Base-by-base conservation (phyloP, 1,140 invertebrate species). In the Drosophila nebulosa region DNA sequence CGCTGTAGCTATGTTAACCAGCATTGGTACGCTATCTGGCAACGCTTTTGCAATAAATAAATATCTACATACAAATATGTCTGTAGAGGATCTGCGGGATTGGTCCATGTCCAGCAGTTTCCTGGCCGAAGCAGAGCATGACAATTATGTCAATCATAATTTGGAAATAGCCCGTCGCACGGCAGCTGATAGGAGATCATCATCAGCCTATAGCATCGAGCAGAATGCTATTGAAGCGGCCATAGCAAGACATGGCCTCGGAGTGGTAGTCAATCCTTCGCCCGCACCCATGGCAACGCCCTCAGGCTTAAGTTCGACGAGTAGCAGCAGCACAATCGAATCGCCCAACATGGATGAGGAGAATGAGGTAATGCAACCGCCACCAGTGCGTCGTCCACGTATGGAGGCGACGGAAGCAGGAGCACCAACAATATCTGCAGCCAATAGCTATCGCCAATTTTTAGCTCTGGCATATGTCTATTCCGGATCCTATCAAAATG, bases 101-200 rank as follows among this genome's bases (percentile, higher is more conserved):
- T 75, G 73, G 73, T 57, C 53, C 22, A 64, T 59, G 62, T 57
- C 53, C 16, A 64, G 58, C 9, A 46, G 59, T 3, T 42, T 72
- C 3, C 56, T 73, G 1, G 35, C 42, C 12, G 74, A 73, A 42
- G 74, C 74, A 0, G 64, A 72, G 56, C 69, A 64, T 7, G 74
- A 76, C 36, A 76, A 76, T 7, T 73, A 76, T 53, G 60, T 76
- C 0, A 76, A 75, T 18, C 63, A 64, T 9, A 71, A 76, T 46
- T 21, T 76, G 64, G 74, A 76, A 60, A 68, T 76, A 12, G 69
- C 72, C 4, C 69, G 74, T 14, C 74, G 72, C 64, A 9, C 69
- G 60, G 14, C 64, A 60, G 18, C 39, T 0, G 39, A 42, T 42
- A 42, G 39, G 16, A 42, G 39, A 16, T 46, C 39, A 3, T 46